Conservation (phyloP, 2,888 invertebrate genomes). For the Andricus curvator region DNA sequence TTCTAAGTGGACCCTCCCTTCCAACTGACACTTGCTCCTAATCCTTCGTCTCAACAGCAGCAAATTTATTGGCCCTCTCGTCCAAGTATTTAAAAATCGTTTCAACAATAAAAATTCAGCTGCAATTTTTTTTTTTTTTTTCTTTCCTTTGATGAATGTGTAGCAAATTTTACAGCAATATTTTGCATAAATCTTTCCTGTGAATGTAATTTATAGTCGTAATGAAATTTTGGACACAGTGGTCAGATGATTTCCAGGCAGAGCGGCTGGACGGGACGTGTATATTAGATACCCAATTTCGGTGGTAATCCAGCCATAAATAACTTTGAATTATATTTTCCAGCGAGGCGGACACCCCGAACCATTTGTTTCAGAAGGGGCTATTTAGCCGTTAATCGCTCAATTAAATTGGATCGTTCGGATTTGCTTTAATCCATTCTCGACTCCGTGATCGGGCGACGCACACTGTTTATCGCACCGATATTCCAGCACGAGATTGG, state of each 20-base stretch:
- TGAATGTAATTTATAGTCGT: neutral
- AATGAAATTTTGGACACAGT: constrained; percentile 43
- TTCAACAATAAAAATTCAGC: neutral
- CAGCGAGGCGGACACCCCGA: constrained; percentile 66
- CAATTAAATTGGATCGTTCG: constrained; percentile 77
- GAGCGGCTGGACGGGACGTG: constrained; percentile 68
- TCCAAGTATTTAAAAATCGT: neutral
- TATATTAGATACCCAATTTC: constrained; percentile 76
- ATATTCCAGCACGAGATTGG: constrained; percentile 20
- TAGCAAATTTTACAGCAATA: neutral
- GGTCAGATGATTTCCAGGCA: constrained; percentile 68
- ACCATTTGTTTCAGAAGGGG: constrained; percentile 66
- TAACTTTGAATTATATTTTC: constrained; percentile 77
- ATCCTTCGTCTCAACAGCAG: neutral
- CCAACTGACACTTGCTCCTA: neutral
- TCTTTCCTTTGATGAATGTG: neutral
- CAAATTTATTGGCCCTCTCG: neutral
- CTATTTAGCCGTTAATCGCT: constrained; percentile 78
- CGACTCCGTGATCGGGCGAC: constrained; percentile 53
- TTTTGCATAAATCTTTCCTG: neutral
- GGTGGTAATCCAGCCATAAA: constrained; percentile 76
- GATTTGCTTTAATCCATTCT: constrained; percentile 74
- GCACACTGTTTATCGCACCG: constrained; percentile 45
- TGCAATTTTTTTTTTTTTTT: neutral
- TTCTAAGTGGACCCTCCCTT: neutral